These are phyloP conservation scores for Lordiphosa collinella DNA, from an alignment of 1,140 invertebrate genomes.

Conservation along the genomic window DNA sequence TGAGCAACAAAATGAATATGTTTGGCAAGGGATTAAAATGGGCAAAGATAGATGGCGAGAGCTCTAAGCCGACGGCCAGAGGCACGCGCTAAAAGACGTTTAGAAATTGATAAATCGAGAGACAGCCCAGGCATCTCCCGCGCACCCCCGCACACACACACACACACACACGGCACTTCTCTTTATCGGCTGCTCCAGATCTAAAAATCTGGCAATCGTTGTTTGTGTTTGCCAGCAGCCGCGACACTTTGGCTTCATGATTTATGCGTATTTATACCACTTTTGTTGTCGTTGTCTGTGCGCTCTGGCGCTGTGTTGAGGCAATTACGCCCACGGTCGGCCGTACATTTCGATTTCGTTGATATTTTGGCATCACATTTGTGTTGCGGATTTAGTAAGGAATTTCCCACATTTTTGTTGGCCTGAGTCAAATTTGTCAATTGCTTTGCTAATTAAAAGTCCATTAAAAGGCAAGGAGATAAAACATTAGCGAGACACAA, in stretches of 20 bases:
- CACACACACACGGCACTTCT: slow-evolving; percentile 28
- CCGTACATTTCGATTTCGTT: slow-evolving; percentile 42
- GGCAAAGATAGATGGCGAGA: slow-evolving; percentile 21
- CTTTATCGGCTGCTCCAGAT: slow-evolving; percentile 66
- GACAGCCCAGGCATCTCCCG: slow-evolving; percentile 15
- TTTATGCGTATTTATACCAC: slow-evolving; percentile 61
- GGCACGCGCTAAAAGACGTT: slow-evolving; percentile 70
- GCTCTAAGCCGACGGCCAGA: slow-evolving; percentile 57
- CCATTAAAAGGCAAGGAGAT: slow-evolving; percentile 33
- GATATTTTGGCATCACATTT: slow-evolving; percentile 32
- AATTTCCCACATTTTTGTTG: slow-evolving; percentile 57
- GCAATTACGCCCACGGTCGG: slow-evolving; percentile 65
- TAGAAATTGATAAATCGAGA: slow-evolving; percentile 53
- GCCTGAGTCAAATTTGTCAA: slow-evolving; percentile 44
- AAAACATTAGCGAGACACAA: slow-evolving; percentile 28
- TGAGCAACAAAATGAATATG: slow-evolving; percentile 55
- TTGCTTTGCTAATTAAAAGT: slow-evolving; percentile 44
- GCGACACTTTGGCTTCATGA: slow-evolving; percentile 62
- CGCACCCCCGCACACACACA: slow-evolving; percentile 8
- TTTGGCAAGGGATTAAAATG: slow-evolving; percentile 55
- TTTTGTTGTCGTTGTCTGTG: slow-evolving; percentile 45
- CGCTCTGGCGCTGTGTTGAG: slow-evolving; percentile 47
- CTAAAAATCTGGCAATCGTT: slow-evolving; percentile 59
- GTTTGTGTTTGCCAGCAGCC: slow-evolving; percentile 53
- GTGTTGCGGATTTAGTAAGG: slow-evolving; percentile 37